A percentile compares a stretch with the other conserved stretches of the same genome.
Evolutionary conservation across 1,140 invertebrate species (phyloP).

Genomic region (Papilio polytes): DNA sequence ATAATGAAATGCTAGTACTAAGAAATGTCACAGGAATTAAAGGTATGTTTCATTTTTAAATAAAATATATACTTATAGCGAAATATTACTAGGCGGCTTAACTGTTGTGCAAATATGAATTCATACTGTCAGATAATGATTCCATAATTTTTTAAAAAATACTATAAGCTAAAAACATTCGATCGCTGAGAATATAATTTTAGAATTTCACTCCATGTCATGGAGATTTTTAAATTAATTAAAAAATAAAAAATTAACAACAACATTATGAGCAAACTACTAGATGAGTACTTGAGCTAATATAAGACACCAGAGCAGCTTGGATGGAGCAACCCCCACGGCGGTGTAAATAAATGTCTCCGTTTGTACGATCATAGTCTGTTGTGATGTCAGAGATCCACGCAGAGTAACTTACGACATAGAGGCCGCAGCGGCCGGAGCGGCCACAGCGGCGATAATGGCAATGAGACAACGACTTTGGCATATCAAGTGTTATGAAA

Average conservation of each 20-base stretch:
- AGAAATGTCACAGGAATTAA: slow-evolving; percentile 19
- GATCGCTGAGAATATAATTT: slow-evolving; percentile 68
- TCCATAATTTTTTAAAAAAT: slow-evolving; percentile 50
- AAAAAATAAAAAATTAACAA: slow-evolving; percentile 73
- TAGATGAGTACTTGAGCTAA: slow-evolving; percentile 80
- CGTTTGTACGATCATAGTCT: slow-evolving; percentile 79
- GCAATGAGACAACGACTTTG: slow-evolving; percentile 79
- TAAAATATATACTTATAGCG: slow-evolving; percentile 42
- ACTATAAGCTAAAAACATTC: slow-evolving; percentile 66
- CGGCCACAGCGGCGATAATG: slow-evolving; percentile 50
- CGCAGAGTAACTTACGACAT: slow-evolving; percentile 61
- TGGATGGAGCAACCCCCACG: slow-evolving; percentile 68
- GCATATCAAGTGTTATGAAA: slow-evolving; percentile 75
- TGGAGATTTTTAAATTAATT: slow-evolving; percentile 57
- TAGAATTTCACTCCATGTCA: slow-evolving; percentile 60
- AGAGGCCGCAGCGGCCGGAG: slow-evolving; percentile 51
- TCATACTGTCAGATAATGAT: slow-evolving; percentile 55
- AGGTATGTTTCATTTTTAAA: slow-evolving; percentile 28
- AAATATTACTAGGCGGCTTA: slow-evolving; percentile 58
- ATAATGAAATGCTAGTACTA: slow-evolving; percentile 38
- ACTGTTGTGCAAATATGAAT: slow-evolving; percentile 57
- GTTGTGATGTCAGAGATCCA: slow-evolving; percentile 79
- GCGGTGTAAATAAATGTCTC: slow-evolving; percentile 69
- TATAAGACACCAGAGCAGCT: slow-evolving; percentile 80
- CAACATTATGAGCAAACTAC: slow-evolving; percentile 81